Evolutionary conservation across 2,113 vertebrate species (phyloP).

Genomic region (Scopus umbretta): DNA sequence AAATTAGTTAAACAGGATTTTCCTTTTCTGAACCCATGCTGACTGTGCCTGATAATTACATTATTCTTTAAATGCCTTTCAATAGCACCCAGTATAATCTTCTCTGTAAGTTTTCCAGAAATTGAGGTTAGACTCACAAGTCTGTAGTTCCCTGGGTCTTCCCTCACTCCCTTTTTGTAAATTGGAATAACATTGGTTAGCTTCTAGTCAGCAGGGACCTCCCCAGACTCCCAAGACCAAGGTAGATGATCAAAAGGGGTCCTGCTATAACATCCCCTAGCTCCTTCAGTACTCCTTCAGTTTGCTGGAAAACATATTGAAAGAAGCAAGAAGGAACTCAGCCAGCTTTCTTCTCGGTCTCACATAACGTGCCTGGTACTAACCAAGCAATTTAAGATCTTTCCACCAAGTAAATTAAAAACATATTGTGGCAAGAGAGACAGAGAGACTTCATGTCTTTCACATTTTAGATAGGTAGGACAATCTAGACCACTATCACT

Average conservation of each 20-base stretch:
- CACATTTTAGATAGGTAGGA: neutral
- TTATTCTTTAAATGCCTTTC: neutral
- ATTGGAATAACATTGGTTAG: neutral
- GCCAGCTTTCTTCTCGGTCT: neutral
- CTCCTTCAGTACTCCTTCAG: neutral
- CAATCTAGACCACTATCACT: neutral
- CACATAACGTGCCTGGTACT: neutral
- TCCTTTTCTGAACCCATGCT: neutral
- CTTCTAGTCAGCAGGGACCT: neutral
- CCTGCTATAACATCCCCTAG: neutral
- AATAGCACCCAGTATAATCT: neutral
- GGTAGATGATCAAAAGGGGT: neutral
- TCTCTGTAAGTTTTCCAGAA: neutral
- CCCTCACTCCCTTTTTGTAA: neutral
- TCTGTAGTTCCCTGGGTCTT: neutral
- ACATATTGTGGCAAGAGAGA: neutral
- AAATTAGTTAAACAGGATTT: neutral
- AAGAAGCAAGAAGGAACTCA: neutral
- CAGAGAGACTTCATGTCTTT: neutral
- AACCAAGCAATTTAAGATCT: neutral
- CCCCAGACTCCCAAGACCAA: neutral
- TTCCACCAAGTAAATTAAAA: neutral
- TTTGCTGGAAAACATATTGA: neutral
- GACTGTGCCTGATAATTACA: neutral
- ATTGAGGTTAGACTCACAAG: neutral